phyloP scores from a whole-genome alignment of 2,113 vertebrate species.

The Elaphurus davidianus region DNA sequence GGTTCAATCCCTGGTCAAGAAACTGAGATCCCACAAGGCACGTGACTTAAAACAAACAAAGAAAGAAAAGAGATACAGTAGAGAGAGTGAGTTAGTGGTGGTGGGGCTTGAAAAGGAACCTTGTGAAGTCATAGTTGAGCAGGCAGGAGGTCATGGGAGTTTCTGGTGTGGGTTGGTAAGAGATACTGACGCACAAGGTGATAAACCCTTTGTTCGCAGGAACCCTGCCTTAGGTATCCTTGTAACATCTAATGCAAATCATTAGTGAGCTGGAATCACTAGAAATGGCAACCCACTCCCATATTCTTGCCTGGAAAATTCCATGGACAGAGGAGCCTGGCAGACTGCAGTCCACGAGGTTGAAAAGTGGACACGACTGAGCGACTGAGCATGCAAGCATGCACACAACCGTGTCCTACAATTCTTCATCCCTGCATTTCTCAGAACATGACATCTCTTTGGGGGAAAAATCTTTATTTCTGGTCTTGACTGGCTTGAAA shows the following conservation, averaged over 20 bases:
- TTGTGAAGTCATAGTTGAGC: neutral
- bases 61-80: neutral
- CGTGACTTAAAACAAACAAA: fast-evolving
- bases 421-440: neutral
- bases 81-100: neutral
- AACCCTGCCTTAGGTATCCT: neutral
- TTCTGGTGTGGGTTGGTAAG: neutral
- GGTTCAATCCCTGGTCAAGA: neutral
- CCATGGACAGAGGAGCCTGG: neutral
- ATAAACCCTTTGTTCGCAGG: neutral
- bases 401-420: neutral
- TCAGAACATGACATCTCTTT: neutral
- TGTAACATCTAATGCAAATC: neutral
- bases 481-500: neutral
- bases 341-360: neutral
- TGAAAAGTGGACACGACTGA: neutral
- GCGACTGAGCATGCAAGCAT: fast-evolving
- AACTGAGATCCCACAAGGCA: neutral
- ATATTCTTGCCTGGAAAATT: neutral
- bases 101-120: neutral
- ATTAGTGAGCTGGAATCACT: neutral
- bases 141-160: neutral
- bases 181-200: neutral
- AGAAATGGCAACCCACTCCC: neutral
- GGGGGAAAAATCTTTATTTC: neutral